Base-by-base conservation (phyloP, 2,888 invertebrate species). In the Shargacucullia verbasci region DNA sequence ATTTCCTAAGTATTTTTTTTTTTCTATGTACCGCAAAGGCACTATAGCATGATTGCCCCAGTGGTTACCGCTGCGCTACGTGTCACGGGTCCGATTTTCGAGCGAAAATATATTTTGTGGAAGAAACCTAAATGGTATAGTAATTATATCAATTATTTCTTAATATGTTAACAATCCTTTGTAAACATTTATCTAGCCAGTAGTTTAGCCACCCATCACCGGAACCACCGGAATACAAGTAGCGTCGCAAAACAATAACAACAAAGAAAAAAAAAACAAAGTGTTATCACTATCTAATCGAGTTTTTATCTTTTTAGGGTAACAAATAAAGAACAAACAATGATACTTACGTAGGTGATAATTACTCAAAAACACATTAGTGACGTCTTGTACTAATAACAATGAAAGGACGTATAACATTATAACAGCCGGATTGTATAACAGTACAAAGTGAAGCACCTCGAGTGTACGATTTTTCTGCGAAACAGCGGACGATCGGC, bases 201-300 rank as follows among this genome's bases (percentile, higher is more conserved):
- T 50, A 59, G 27, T 59, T 52, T 38, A 50, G 46, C 54, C 41
- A 34, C 37, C 47, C n/a, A 29, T 9, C 25, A 11, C n/a, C 7
- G 39, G 3, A 27, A 5, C 4, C 27, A 27, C 31, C n/a, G 15
- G 37, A 38, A 43, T 11, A 1, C 11, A 52, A 47, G 37, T 11
- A 57, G 33, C 43, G n/a, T 34, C 54, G 34, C 38, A 61, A 45
- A 62, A 45, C 43, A 11, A 39, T 14, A 44, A 57, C 25, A 62
- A 61, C 49, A 59, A 62, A 56, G 38, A 34, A 53, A 74, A 48
- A 33, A 57, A 56, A 50, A 60, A 63, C 34, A 63, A 40, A 43
- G 2, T 35, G 6, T 53, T 55, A 70, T 61, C 57, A 14, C 8
- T 33, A 70, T 64, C 55, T 61, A 46, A 75, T 65, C 61, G 48